phyloP scores from a whole-genome alignment of 2,113 vertebrate genomes.

The Cryptotis parvus region DNA sequence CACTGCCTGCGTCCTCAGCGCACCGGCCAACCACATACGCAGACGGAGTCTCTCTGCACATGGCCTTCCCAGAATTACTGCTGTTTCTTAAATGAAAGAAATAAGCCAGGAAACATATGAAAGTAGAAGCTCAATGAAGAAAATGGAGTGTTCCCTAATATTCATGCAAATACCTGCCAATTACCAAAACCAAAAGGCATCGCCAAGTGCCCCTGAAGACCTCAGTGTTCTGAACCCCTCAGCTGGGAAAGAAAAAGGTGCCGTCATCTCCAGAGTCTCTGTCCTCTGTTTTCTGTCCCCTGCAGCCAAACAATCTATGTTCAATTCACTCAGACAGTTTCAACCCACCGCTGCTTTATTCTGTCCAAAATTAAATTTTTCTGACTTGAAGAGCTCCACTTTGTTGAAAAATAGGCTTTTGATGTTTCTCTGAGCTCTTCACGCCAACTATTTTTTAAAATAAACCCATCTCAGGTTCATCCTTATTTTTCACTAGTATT shows the following conservation, averaged over 20 bases:
- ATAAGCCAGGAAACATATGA: background rate
- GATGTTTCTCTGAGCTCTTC: slow-evolving; percentile 42
- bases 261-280: background rate
- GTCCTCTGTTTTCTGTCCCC: background rate
- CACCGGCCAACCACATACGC: background rate
- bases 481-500: background rate
- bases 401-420: background rate
- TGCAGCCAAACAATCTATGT: background rate
- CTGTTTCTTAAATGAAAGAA: background rate
- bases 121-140: background rate
- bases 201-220: accelerated
- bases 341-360: background rate
- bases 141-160: background rate
- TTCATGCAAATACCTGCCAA: background rate
- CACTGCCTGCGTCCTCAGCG: background rate
- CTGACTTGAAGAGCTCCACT: slow-evolving; percentile 15
- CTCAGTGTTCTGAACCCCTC: accelerated
- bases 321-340: background rate
- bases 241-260: accelerated
- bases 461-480: background rate
- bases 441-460: background rate
- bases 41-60: background rate
- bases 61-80: background rate
- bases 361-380: slow-evolving; percentile 58
- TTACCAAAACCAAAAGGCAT: background rate